Percentiles rank a stretch among this genome's conserved stretches.
These are phyloP conservation scores for Reinhardtius hippoglossoides DNA, from an alignment of 2,113 vertebrate species.

Conservation along the genomic window DNA sequence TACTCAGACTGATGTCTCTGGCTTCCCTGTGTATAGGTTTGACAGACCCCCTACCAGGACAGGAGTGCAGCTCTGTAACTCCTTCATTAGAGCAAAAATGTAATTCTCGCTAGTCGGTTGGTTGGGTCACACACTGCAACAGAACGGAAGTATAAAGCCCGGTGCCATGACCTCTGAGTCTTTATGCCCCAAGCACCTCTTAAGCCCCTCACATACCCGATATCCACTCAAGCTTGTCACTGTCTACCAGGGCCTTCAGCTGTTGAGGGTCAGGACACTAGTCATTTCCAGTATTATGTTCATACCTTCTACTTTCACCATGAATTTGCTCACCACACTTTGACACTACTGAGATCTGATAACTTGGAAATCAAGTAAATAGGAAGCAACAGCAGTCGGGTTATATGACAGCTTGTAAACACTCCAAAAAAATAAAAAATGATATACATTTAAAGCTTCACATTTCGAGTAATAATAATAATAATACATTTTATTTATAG, in stretches of 20 bases:
- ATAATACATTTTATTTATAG: too few species aligned
- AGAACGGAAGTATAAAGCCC: conserved; percentile 26
- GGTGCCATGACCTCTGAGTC: conserved; percentile 25
- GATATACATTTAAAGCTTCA: too few species aligned
- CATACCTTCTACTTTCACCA: too few species aligned
- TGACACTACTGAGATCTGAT: too few species aligned
- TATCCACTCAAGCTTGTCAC: conserved; percentile 27
- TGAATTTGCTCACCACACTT: too few species aligned
- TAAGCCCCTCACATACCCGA: conserved; percentile 41
- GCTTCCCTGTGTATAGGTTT: conserved; percentile 9
- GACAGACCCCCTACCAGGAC: conserved; percentile 14
- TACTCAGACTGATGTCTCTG: conserved; percentile 12
- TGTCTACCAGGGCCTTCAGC: conserved; percentile 13
- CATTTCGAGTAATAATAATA: too few species aligned
- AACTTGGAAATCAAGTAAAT: too few species aligned
- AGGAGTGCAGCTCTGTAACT: conserved; percentile 13
- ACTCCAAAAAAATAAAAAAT: background rate
- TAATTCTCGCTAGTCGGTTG: conserved; percentile 18
- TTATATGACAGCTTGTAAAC: too few species aligned
- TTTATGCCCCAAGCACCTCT: conserved; percentile 12
- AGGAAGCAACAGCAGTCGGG: too few species aligned
- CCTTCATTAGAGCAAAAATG: conserved; percentile 53
- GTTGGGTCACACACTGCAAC: conserved; percentile 15
- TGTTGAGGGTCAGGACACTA: background rate
- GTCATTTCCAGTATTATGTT: too few species aligned